phyloP scores from a whole-genome alignment of 2,113 vertebrate genomes.

The Ictalurus furcatus region DNA sequence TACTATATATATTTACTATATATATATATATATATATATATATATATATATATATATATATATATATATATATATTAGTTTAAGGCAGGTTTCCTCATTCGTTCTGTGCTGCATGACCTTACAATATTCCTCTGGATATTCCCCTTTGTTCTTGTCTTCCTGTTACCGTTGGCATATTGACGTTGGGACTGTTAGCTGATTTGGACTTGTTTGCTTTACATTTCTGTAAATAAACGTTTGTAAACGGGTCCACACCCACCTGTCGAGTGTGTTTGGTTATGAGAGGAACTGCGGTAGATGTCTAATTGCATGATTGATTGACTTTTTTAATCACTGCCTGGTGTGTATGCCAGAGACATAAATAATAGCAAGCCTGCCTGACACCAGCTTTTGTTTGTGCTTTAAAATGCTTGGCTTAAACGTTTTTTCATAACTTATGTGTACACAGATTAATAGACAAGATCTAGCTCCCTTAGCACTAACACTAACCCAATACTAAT shows the following conservation, averaged over 20 bases:
- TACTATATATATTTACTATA: too few relatives aligned
- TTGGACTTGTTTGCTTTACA: background rate
- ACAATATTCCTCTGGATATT: background rate
- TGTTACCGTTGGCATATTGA: background rate
- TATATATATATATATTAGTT: too few relatives aligned
- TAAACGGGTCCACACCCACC: constrained; percentile 1
- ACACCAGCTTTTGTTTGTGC: background rate
- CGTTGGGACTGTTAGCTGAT: background rate
- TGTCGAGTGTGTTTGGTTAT: background rate
- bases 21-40: too few relatives aligned
- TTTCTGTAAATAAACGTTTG: constrained; percentile 10
- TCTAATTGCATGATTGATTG: background rate
- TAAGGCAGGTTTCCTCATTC: background rate
- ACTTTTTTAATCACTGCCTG: background rate
- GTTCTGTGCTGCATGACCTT: background rate
- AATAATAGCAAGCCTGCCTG: background rate
- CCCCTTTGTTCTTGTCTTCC: background rate
- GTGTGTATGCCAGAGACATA: background rate
- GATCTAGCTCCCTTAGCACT: background rate
- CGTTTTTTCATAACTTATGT: background rate
- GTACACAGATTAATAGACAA: background rate
- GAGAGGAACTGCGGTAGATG: background rate
- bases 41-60: too few relatives aligned
- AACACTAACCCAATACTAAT: background rate
- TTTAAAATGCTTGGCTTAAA: background rate